Evolutionary conservation across 2,797 vertebrate species (phyloP).

Genomic region (Heteromormyrus szaboi): DNA sequence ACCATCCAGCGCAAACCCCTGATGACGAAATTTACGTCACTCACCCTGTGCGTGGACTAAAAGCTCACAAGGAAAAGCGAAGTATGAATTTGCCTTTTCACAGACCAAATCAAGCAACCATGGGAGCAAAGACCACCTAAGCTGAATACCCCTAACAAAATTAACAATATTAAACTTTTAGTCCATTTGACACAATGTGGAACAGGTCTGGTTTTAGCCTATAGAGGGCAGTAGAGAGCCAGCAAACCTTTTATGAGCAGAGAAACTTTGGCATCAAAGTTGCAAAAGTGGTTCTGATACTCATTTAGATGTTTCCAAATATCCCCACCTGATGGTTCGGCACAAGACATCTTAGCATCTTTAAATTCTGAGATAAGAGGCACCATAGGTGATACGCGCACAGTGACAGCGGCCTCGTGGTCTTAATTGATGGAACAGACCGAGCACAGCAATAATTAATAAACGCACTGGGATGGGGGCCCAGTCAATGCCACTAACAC

Average conservation of each 20-base stretch:
- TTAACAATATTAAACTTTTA: neutral
- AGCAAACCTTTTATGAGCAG: neutral
- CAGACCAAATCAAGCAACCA: neutral
- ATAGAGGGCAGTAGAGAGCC: neutral
- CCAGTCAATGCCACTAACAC: neutral
- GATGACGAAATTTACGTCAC: neutral
- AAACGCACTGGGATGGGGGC: neutral
- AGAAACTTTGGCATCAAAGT: neutral
- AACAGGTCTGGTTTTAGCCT: neutral
- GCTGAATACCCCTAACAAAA: neutral
- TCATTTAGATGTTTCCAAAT: neutral
- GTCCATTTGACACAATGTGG: neutral
- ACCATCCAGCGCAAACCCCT: neutral
- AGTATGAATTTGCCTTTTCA: neutral
- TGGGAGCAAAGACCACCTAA: neutral
- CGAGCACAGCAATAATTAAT: neutral
- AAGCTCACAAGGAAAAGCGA: neutral
- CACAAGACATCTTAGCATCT: neutral
- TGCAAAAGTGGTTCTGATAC: neutral
- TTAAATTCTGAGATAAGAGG: neutral
- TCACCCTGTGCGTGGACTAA: neutral
- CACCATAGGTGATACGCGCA: neutral
- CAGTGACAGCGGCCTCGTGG: neutral
- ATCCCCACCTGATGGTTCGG: neutral
- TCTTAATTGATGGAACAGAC: neutral